Evolutionary conservation across 2,888 invertebrate species (phyloP), one percentile per base, ranked within the genome.

Genomic region (Metellina segmentata): DNA sequence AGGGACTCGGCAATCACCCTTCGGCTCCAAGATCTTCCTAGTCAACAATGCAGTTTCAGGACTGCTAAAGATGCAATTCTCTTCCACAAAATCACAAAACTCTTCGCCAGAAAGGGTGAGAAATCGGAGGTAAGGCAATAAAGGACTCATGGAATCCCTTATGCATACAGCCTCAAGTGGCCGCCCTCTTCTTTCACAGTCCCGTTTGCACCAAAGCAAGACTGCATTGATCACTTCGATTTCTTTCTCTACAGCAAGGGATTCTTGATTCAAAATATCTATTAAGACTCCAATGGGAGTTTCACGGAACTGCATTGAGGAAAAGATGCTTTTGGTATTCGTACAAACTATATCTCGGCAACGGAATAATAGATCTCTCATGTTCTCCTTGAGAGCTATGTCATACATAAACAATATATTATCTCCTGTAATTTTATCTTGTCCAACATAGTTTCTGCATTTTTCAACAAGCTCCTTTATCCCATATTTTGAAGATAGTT

Each of bases 51-150:
- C 9, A 20, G 61, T 85, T 77, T 85, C 85, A 48, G 53, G 49
- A n/a, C 34, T 19, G 7, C 52, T 85, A 19, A 85, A 77, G 7
- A 85, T 61, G 20, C 53, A 34, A 53, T 74, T 16, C 13, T 61
- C 74, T 20, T 81, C 88, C 6, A 69, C 75, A 53, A 88, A 81
- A 69, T 88, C 81, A 48, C 61, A 88, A 49, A 88, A 88, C 19
- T 81, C 88, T 16, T 81, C 72, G 19, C 69, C 53, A 6, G 81
- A 34, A 19, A 88, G 20, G 11, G 69, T 19, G 13, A 88, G 61
- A 49, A 88, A 81, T 5, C 88, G 61, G 13, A 88, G n/a, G 69
- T 88, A 61, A n/a, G 52, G 16, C 6, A 81, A 61, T 48, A 88
- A 49, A 49, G 81, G 88, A 7, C 20, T 16, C 34, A 88, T 72